Conservation (phyloP, 2,797 vertebrate genomes). For the Gymnocypris eckloni region DNA sequence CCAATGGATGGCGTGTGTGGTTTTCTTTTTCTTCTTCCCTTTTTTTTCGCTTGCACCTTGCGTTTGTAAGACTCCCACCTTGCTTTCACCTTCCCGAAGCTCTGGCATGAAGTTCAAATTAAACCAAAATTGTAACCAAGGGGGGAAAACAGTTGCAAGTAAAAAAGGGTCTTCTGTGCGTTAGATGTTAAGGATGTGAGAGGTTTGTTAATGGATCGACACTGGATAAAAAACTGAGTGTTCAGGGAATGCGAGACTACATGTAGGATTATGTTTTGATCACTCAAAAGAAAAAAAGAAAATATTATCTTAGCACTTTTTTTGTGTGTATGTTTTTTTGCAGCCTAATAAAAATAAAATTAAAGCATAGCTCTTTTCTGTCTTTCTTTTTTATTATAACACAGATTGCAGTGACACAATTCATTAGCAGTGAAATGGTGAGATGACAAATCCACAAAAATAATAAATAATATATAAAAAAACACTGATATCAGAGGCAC, state of each 20-base stretch:
- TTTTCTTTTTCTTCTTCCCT: conserved; percentile 49
- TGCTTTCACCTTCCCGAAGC: conserved; percentile 41
- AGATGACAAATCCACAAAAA: conserved; percentile 2
- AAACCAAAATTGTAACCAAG: conserved; percentile 56
- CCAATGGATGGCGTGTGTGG: conserved; percentile 84
- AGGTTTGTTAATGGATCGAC: conserved; percentile 31
- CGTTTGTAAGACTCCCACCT: conserved; percentile 63
- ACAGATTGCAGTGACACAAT: not conserved
- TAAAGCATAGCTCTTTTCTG: not conserved
- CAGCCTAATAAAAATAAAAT: not conserved
- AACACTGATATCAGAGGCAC: conserved; percentile 8
- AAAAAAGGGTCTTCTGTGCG: conserved; percentile 43
- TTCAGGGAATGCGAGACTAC: not conserved
- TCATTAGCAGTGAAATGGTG: not conserved
- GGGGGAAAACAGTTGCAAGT: conserved; percentile 53
- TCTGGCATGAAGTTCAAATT: conserved; percentile 38
- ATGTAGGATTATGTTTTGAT: not conserved
- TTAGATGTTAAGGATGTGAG: conserved; percentile 54
- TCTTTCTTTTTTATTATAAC: not conserved
- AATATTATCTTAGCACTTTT: not conserved
- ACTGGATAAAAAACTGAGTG: not conserved
- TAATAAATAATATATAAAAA: no score
- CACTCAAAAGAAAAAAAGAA: not conserved
- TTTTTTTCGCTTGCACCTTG: conserved; percentile 69
- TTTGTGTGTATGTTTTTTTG: not conserved